Evolutionary conservation across 2,888 invertebrate species (phyloP).

Genomic region (Epistrophella euchroma): DNA sequence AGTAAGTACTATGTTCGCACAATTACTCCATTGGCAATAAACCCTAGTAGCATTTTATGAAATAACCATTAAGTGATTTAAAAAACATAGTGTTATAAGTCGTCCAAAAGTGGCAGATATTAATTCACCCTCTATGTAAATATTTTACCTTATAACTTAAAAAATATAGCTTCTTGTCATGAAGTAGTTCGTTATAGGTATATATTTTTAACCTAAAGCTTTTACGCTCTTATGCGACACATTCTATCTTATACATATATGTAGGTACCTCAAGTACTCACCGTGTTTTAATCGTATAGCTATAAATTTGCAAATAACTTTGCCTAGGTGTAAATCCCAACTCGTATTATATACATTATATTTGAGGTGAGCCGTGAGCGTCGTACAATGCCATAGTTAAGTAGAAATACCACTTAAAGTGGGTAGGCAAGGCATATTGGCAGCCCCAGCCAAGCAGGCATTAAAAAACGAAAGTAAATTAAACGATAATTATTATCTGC

Average conservation of each 20-base stretch:
- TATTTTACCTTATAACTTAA: slow-evolving; percentile 19
- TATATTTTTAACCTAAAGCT: slow-evolving; percentile 23
- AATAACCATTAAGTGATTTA: slow-evolving; percentile 26
- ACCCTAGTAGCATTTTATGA: slow-evolving; percentile 28
- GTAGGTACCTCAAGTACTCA: slow-evolving; percentile 1
- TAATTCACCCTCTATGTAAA: not conserved
- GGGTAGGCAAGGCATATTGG: slow-evolving; percentile 22
- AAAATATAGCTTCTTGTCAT: slow-evolving; percentile 38
- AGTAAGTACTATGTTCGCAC: slow-evolving; percentile 2
- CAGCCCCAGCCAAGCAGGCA: slow-evolving; percentile 21
- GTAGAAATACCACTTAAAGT: slow-evolving; percentile 15
- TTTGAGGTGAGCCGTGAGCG: slow-evolving; percentile 43
- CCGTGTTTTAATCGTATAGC: slow-evolving; percentile 14
- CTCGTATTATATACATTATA: not conserved
- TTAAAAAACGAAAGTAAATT: slow-evolving; percentile 45
- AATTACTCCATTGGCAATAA: slow-evolving; percentile 13
- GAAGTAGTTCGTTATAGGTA: slow-evolving; percentile 2
- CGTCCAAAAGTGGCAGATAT: slow-evolving; percentile 17
- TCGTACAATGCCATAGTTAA: slow-evolving; percentile 42
- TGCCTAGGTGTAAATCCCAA: slow-evolving; percentile 37
- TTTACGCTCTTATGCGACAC: slow-evolving; percentile 17
- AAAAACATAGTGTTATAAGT: slow-evolving; percentile 8
- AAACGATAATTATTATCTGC: slow-evolving; percentile 34
- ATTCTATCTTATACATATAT: not conserved
- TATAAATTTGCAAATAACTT: slow-evolving; percentile 35